A percentile compares a stretch with the other conserved stretches of the same genome.
Evolutionary conservation across 2,113 vertebrate species (phyloP).

Genomic region (Phalacrocorax brasilianus): DNA sequence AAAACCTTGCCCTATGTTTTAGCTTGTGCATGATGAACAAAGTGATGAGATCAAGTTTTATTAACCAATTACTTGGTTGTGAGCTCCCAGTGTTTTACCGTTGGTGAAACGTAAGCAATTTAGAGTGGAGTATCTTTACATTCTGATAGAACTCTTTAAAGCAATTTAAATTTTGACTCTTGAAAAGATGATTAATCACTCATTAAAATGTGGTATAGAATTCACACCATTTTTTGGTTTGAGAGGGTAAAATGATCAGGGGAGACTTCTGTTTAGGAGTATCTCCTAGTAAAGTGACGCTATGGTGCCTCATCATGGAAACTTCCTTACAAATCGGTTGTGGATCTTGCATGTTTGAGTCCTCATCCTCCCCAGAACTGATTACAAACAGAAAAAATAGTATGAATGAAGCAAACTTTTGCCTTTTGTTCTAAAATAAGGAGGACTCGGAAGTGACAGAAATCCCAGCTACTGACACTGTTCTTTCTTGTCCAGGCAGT

Average conservation of each 20-base stretch:
- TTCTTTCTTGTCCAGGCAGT: slow-evolving; percentile 35
- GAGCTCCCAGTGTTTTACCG: not conserved
- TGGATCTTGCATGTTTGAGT: not conserved
- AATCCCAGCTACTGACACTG: slow-evolving; percentile 30
- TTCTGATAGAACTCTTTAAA: not conserved
- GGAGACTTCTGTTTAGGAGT: not conserved
- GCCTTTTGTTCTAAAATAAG: not conserved
- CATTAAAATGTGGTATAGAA: not conserved
- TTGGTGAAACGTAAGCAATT: not conserved
- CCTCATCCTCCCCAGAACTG: not conserved
- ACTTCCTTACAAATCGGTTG: not conserved
- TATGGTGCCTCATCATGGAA: slow-evolving; percentile 2
- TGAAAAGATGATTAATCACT: not conserved
- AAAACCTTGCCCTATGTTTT: not conserved
- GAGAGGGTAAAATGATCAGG: not conserved
- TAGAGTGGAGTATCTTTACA: not conserved
- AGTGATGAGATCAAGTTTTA: not conserved
- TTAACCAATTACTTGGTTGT: not conserved
- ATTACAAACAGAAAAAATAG: not conserved
- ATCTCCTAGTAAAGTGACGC: not conserved
- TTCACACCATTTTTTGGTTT: not conserved
- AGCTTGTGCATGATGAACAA: not conserved
- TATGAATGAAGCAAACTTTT: not conserved
- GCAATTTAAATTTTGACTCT: not conserved
- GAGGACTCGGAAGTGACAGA: not conserved